Evolutionary conservation across 2,113 vertebrate species (phyloP), one percentile per base, ranked within the genome.

Genomic region (Dissostichus mawsoni): DNA sequence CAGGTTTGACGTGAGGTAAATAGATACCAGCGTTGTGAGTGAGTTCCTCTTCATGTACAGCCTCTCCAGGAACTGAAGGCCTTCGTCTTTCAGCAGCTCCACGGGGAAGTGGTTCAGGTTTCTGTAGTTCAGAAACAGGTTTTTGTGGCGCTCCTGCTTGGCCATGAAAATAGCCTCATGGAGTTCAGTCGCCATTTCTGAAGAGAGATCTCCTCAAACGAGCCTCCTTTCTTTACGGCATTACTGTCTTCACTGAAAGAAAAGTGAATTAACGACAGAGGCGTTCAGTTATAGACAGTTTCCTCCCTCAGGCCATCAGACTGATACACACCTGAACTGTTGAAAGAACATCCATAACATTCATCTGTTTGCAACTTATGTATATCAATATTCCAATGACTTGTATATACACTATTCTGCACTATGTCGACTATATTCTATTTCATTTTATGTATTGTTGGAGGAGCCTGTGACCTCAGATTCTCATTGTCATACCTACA

Each of bases 21-120:
- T 67, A 5, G 11, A 17, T 97, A 99, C 98, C 97, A 99, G 92
- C 23, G 96, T 96, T 5, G 97, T 99, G 72, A 99, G 95, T 0
- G 96, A 98, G 92, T 99, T 99, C 89, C 96, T 97, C 94, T 99
- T 99, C 98, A 99, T 98, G 85, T 99, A 99, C 45, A 99, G 96
- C 83, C 97, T 96, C 93, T 99, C 97, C 91, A 99, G 79, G 92
- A 97, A 97, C 90, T 98, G 97, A 71, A 99, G 94, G 12, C 98
- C 98, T 82, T 97, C 98, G 89, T 97, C 98, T 65, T 96, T 97
- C 81, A 99, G 92, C 56, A 99, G 86, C 76, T 99, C 98, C 33
- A 96, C 61, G 1, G 98, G 98, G 81, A 99, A 99, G 70, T 96
- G 95, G 64, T 95, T 95, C 10, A 99, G 95, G 90, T 98, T 99